phyloP scores from a whole-genome alignment of 2,797 vertebrate species.

The Ctenosaura bakeri region DNA sequence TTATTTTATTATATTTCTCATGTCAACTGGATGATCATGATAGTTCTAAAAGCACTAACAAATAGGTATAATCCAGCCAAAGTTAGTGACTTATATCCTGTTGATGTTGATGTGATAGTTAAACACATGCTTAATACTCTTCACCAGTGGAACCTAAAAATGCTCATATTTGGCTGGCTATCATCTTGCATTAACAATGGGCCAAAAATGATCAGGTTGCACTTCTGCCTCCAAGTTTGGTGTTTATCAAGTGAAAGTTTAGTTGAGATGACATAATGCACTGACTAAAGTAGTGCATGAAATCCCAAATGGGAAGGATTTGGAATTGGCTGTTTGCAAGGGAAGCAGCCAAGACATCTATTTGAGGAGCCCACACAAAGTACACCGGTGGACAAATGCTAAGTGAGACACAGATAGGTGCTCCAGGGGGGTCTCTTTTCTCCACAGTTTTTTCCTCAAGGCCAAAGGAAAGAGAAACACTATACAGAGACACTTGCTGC shows the following conservation, averaged over 20 bases:
- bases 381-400: no score
- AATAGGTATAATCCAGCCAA: background rate
- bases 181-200: background rate
- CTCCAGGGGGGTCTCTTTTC: no score
- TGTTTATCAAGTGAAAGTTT: constrained; percentile 2
- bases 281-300: background rate
- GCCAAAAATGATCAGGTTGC: constrained; percentile 15
- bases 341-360: background rate
- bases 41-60: background rate
- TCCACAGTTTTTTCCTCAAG: no score
- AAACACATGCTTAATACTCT: background rate
- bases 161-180: constrained; percentile 6
- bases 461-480: no score
- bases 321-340: background rate
- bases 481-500: no score
- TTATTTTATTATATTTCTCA: background rate
- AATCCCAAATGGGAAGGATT: background rate
- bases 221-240: background rate
- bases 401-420: no score
- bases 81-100: background rate
- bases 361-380: background rate
- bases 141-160: background rate
- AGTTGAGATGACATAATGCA: background rate
- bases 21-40: background rate
- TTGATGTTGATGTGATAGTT: background rate